Conservation (phyloP, 92 coral and sea anemone species). For the Parazoanthus atlanticus region DNA sequence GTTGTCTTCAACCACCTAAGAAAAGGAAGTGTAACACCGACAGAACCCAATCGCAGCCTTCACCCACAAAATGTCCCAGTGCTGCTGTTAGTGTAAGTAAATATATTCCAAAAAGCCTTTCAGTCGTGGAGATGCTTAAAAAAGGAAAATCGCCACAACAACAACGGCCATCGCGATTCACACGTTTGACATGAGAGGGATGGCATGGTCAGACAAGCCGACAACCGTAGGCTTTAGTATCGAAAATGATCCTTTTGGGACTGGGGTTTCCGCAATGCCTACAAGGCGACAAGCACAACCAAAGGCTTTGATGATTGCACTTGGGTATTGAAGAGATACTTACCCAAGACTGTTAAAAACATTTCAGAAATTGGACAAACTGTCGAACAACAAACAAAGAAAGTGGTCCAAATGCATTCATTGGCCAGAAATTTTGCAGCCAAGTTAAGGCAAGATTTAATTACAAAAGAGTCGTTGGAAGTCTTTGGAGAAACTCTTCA, state of each 20-base stretch:
- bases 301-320: conserved; percentile 19
- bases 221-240: conserved; percentile 19
- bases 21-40: conserved; percentile 8
- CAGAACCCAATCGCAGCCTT: conserved; percentile 14
- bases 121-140: conserved; percentile 26
- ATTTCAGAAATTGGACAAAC: not conserved
- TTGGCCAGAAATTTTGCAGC: conserved; percentile 19
- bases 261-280: conserved; percentile 1
- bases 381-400: conserved; percentile 17
- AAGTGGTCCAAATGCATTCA: conserved; percentile 23
- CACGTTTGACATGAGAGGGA: conserved; percentile 19
- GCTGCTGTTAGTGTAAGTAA: not conserved
- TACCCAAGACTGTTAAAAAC: not conserved
- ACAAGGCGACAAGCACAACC: conserved; percentile 4
- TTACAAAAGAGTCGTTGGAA: not conserved
- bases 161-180: conserved; percentile 23
- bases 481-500: conserved; percentile 29
- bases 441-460: conserved; percentile 1
- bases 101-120: conserved; percentile 26
- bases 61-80: conserved; percentile 8
- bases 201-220: conserved; percentile 16
- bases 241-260: conserved; percentile 14
- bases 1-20: not conserved
- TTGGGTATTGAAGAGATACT: not conserved
- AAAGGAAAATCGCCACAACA: conserved; percentile 6